These are phyloP conservation scores for Luscinia luscinia DNA, from an alignment of 2,797 vertebrate genomes.

Conservation along the genomic window DNA sequence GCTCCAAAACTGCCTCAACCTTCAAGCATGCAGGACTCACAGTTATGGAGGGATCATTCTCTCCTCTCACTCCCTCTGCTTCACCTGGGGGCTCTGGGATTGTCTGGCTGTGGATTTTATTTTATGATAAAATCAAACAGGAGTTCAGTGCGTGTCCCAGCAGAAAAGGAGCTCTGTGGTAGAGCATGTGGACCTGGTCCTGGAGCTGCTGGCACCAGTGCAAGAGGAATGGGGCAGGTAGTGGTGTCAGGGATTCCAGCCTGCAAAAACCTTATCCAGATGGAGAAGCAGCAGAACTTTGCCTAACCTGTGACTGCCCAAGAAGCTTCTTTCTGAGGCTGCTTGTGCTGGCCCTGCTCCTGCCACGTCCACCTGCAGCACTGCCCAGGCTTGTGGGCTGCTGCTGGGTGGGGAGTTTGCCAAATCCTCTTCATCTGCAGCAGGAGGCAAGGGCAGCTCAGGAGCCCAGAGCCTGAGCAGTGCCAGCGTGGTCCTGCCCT, in stretches of 20 bases:
- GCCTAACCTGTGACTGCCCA: background rate
- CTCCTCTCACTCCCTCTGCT: accelerated
- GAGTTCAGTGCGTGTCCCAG: background rate
- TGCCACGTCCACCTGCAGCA: no score
- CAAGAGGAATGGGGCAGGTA: background rate
- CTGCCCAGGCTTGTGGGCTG: background rate
- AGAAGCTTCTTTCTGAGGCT: no score
- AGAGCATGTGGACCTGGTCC: background rate
- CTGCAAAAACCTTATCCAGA: background rate
- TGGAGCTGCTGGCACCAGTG: background rate
- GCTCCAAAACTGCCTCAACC: background rate
- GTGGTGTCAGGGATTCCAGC: accelerated
- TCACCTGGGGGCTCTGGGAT: background rate
- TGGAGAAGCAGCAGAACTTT: background rate
- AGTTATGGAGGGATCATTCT: background rate
- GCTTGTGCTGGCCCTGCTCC: no score
- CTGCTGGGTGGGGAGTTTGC: background rate
- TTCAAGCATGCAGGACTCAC: background rate
- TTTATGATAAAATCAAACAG: background rate
- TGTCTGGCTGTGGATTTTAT: background rate
- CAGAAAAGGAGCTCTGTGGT: background rate
- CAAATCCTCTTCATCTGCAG: background rate
- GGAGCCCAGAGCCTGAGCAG: background rate
- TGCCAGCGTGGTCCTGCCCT: background rate
- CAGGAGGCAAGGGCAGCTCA: background rate